These are phyloP conservation scores for Dynastes maya DNA, from an alignment of 2,888 invertebrate species.

Conservation along the genomic window DNA sequence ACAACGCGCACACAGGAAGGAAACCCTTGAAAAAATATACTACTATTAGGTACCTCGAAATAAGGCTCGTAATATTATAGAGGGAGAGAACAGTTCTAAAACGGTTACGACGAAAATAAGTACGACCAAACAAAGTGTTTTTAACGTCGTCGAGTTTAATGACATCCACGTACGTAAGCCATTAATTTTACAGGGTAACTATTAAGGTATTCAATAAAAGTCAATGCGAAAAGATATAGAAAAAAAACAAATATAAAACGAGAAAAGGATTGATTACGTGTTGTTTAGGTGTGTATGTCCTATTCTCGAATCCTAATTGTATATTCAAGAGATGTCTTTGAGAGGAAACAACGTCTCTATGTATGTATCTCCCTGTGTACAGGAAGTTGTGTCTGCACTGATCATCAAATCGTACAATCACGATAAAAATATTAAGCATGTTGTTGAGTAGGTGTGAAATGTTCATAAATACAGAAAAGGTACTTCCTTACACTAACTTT, in stretches of 20 bases:
- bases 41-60: constrained; percentile 20
- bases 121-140: constrained; percentile 8
- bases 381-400: constrained; percentile 63
- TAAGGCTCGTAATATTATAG: constrained; percentile 15
- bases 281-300: background rate
- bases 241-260: background rate
- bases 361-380: constrained; percentile 59
- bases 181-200: background rate
- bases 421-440: constrained; percentile 30
- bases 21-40: constrained; percentile 40
- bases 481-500: background rate
- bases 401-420: constrained; percentile 59
- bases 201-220: background rate
- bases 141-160: constrained; percentile 13
- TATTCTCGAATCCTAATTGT: constrained; percentile 61
- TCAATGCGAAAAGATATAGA: background rate
- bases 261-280: background rate
- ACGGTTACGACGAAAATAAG: no score
- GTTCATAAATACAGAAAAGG: background rate
- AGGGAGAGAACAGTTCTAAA: background rate
- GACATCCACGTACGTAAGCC: background rate
- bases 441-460: background rate
- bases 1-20: constrained; percentile 26
- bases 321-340: constrained; percentile 64
- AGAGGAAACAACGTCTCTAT: constrained; percentile 68